A percentile compares a stretch with the other conserved stretches of the same genome.
phyloP scores from a whole-genome alignment of 2,888 invertebrate species.

The Chaetogeoica ovagalla region DNA sequence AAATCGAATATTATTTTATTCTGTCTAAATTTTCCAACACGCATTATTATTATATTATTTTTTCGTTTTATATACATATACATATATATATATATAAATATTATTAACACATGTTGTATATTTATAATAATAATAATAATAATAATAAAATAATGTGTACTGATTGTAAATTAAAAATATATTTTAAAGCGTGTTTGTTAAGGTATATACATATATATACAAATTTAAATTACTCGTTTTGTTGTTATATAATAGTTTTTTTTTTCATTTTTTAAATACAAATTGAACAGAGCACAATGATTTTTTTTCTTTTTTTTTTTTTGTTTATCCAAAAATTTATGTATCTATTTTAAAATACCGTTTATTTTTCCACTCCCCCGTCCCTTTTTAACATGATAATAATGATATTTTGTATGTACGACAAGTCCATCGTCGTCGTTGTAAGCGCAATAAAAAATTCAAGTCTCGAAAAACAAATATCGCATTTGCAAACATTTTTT shows the following conservation, averaged over 20 bases:
- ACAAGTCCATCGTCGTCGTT: constrained; percentile 37
- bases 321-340: constrained; percentile 18
- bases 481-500: constrained; percentile 26
- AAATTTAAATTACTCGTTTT: constrained; percentile 36
- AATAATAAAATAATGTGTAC: constrained; percentile 24
- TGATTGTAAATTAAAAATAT: constrained; percentile 42
- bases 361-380: neutral
- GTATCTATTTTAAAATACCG: constrained; percentile 23
- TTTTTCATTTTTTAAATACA: constrained; percentile 34
- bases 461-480: constrained; percentile 12
- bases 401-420: constrained; percentile 21
- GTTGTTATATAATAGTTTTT: constrained; percentile 26
- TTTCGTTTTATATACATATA: constrained; percentile 6
- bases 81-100: too few species aligned
- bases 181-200: constrained; percentile 41
- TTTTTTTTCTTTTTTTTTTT: constrained; percentile 28
- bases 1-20: constrained; percentile 39
- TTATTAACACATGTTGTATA: constrained; percentile 37
- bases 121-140: constrained; percentile 1
- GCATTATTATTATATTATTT: constrained; percentile 18
- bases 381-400: constrained; percentile 20
- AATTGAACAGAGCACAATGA: constrained; percentile 26
- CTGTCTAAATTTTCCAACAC: constrained; percentile 28
- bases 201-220: constrained; percentile 19
- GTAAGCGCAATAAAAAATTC: constrained; percentile 47